Evolutionary conservation across 1,140 invertebrate genomes (phyloP).

Genomic region (Zaprionus ghesquierei): DNA sequence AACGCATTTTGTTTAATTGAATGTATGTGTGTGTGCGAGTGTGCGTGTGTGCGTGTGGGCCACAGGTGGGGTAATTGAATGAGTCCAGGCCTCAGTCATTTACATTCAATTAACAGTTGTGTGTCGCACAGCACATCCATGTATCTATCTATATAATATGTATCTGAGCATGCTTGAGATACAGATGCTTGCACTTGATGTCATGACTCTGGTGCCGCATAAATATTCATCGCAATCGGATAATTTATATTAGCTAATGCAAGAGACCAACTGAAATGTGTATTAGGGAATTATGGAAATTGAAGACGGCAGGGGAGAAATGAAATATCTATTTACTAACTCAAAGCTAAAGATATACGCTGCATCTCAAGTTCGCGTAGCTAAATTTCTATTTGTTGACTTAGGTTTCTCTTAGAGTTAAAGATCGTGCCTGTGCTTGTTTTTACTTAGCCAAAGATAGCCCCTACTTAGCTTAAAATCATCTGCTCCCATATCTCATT

Average conservation of each 20-base stretch:
- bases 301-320: neutral
- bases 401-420: neutral
- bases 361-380: no score
- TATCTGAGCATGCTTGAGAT: slow-evolving; percentile 34
- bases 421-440: neutral
- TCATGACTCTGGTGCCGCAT: slow-evolving; percentile 11
- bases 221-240: slow-evolving; percentile 27
- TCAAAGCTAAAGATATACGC: neutral
- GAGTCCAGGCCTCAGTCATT: slow-evolving; percentile 56
- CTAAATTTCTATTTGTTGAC: neutral
- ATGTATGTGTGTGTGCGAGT: slow-evolving; percentile 18
- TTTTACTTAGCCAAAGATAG: neutral
- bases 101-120: slow-evolving; percentile 79
- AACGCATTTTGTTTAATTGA: slow-evolving; percentile 48
- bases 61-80: slow-evolving; percentile 74
- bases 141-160: slow-evolving; percentile 34
- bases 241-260: no score
- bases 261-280: neutral
- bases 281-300: neutral
- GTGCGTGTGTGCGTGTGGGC: slow-evolving; percentile 2
- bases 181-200: slow-evolving; percentile 6
- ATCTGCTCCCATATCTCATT: neutral
- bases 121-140: slow-evolving; percentile 41
- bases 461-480: neutral
- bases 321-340: neutral